Evolutionary conservation across 1,140 invertebrate species (phyloP).

Genomic region (Monochamus saltuarius): DNA sequence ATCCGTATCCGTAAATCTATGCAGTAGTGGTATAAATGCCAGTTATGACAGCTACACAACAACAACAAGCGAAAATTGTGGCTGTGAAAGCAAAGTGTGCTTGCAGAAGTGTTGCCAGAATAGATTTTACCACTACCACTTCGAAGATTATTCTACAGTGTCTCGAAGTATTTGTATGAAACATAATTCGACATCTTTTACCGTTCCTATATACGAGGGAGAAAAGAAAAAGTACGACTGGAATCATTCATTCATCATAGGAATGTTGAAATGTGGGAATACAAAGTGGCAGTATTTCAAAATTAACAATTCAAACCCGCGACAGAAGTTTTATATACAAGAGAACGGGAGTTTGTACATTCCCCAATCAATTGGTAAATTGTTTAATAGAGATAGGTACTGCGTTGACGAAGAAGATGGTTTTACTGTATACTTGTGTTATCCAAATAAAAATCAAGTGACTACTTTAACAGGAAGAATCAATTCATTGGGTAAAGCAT

Average conservation of each 20-base stretch:
- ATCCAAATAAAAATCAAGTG: not conserved
- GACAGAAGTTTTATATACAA: constrained; percentile 18
- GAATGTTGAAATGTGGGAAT: not conserved
- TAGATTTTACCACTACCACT: constrained; percentile 3
- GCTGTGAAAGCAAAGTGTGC: constrained; percentile 4
- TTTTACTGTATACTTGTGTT: constrained; percentile 17
- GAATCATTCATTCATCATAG: not conserved
- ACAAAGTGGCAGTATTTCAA: constrained; percentile 4
- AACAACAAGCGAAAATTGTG: constrained; percentile 2
- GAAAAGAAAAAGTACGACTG: not conserved
- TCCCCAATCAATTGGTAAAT: not conserved
- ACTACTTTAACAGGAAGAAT: too few relatives aligned
- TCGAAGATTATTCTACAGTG: not conserved
- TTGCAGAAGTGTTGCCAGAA: constrained; percentile 14
- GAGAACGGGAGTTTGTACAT: constrained; percentile 17
- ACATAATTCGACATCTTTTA: not conserved
- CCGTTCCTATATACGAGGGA: constrained; percentile 7
- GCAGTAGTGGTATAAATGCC: too few relatives aligned
- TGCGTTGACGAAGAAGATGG: constrained; percentile 21
- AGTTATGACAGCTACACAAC: not conserved
- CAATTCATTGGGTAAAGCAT: too few relatives aligned
- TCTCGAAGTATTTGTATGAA: not conserved
- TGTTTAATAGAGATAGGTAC: constrained; percentile 12
- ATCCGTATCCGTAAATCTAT: too few relatives aligned
- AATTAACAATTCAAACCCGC: constrained; percentile 8